Conservation (phyloP, 1,140 invertebrate species). For the Drosophila ambigua region DNA sequence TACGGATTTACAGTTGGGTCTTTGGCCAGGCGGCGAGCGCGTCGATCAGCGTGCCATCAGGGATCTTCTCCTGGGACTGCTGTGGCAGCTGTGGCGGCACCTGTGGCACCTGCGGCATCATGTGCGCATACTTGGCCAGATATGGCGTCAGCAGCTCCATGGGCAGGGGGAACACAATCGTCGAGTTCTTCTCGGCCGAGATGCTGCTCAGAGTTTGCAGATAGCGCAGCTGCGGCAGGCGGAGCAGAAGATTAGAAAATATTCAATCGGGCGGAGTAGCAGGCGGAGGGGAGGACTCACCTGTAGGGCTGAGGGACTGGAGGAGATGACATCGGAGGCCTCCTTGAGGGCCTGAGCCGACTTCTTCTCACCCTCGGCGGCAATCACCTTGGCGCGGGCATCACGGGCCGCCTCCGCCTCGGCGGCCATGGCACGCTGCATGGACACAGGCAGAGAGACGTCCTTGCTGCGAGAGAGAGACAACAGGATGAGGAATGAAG, state of each 20-base stretch:
- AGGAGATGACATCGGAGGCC: slow-evolving; percentile 94
- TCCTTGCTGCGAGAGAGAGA: slow-evolving; percentile 89
- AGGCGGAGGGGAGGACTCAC: slow-evolving; percentile 19
- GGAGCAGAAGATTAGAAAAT: background rate
- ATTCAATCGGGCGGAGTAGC: background rate
- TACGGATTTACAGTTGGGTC: slow-evolving; percentile 30
- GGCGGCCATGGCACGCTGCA: slow-evolving; percentile 94
- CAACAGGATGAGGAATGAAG: background rate
- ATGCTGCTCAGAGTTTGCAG: slow-evolving; percentile 92
- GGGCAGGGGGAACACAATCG: slow-evolving; percentile 95
- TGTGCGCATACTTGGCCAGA: slow-evolving; percentile 62
- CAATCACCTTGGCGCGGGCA: slow-evolving; percentile 91
- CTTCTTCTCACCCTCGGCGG: slow-evolving; percentile 93
- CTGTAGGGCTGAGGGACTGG: slow-evolving; percentile 91
- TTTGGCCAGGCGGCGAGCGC: slow-evolving; percentile 42
- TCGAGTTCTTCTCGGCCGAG: slow-evolving; percentile 96
- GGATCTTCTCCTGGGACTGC: slow-evolving; percentile 5
- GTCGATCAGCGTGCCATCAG: slow-evolving; percentile 12
- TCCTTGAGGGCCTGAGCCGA: slow-evolving; percentile 94
- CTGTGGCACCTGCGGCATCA: slow-evolving; percentile 35
- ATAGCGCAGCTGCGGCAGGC: slow-evolving; percentile 40
- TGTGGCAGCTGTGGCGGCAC: background rate
- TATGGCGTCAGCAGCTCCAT: slow-evolving; percentile 87
- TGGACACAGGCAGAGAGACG: slow-evolving; percentile 91
- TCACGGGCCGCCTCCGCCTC: slow-evolving; percentile 92